These are phyloP conservation scores for Pollimyrus isidori DNA, from an alignment of 2,113 vertebrate species.

Conservation along the genomic window DNA sequence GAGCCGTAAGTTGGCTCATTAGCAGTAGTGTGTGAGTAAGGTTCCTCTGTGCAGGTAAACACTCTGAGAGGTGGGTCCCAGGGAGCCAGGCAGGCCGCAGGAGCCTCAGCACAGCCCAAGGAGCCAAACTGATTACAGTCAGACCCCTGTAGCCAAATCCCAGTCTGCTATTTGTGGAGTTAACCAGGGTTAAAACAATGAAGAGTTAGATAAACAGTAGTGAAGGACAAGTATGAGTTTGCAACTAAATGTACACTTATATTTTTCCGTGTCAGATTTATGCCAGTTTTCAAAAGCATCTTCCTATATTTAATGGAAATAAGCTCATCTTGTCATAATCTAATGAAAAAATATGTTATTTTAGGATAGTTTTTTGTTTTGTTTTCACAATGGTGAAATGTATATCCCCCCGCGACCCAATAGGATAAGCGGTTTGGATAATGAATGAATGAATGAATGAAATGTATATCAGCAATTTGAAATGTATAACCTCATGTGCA, in stretches of 20 bases:
- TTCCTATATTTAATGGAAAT: neutral
- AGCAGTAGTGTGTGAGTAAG: conserved; percentile 26
- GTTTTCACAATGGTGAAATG: neutral
- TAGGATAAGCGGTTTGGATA: too few relatives aligned
- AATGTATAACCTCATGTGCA: neutral
- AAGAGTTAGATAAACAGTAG: conserved; percentile 10
- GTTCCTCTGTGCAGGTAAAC: conserved; percentile 41
- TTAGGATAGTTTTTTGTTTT: neutral
- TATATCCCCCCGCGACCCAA: too few relatives aligned
- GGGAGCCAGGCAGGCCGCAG: conserved; percentile 48
- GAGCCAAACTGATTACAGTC: conserved; percentile 56
- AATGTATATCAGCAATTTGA: neutral
- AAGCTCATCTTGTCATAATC: neutral
- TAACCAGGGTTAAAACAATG: conserved; percentile 16
- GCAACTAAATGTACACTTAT: neutral
- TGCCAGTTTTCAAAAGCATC: neutral
- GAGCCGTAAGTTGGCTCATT: conserved; percentile 21
- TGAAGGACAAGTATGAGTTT: conserved; percentile 6
- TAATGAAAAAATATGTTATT: neutral
- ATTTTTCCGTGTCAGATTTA: neutral
- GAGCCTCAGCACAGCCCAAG: conserved; percentile 57
- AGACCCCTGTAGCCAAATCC: conserved; percentile 19
- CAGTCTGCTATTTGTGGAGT: conserved; percentile 25
- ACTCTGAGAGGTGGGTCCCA: conserved; percentile 50
- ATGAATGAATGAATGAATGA: too few relatives aligned